Evolutionary conservation across 2,888 invertebrate species (phyloP), one percentile per base, ranked within the genome.

Genomic region (Protophormia terraenovae): DNA sequence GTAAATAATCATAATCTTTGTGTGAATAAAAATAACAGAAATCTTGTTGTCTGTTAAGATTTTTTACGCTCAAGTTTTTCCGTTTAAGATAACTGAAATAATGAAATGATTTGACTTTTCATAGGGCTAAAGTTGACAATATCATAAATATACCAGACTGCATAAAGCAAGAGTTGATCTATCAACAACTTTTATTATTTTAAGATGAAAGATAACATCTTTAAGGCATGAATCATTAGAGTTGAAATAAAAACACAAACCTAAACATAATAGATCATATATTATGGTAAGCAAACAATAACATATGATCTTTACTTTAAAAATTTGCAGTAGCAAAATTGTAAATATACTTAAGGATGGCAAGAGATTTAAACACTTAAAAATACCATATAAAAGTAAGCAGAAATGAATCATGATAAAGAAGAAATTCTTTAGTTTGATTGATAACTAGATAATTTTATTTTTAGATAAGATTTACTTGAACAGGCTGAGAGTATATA

Each of bases 401-500:
- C 14, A 27, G 41, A 55, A 12, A 41, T 76, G 55, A 67, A 58
- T 55, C 53, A 75, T 35, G 8, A 41, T 6, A 6, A 14, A 16
- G 47, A 19, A 10, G 24, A 24, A 50, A 24, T 50, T 24, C 14
- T 14, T 27, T 27, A 22, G 6, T 58, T 58, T 58, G 27, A 58
- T 58, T 58, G n/a, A 29, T 29, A 8, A 12, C 19, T 27, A 55
- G 53, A 53, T 41, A 16, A 47, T 8, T 5, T 27, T 47, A 16
- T 3, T n/a, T 24, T 8, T 14, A 69, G 69, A 78, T 69, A 78
- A 67, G 47, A 69, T 47, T 10, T 58, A 14, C 19, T 19, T 12
- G 12, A 12, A 8, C 7, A 29, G 14, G 29, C 29, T 24, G 24
- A n/a, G 1, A 19, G 19, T 19, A 47, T 78, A 78, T 78, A 78